Percentiles rank a stretch among this genome's conserved stretches.
Evolutionary conservation across 2,797 vertebrate species (phyloP).

Genomic region (Neostethus bicornis): DNA sequence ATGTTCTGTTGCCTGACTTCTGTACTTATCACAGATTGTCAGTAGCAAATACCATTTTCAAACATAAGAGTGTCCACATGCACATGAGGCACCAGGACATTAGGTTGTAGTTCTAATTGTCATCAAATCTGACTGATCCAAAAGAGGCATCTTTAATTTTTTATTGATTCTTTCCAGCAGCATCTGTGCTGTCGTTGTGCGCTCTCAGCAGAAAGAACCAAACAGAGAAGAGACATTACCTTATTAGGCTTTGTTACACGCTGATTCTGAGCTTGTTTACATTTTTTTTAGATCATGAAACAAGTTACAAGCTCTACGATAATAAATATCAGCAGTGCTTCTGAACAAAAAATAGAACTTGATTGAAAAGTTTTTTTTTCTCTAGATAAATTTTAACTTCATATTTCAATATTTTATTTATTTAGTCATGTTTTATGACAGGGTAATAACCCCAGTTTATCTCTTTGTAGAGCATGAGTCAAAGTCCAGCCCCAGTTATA

Average conservation of each 20-base stretch:
- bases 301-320: constrained; percentile 26
- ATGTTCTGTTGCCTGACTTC: too few species aligned
- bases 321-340: not conserved
- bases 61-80: too few species aligned
- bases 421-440: constrained; percentile 2
- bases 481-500: constrained; percentile 30
- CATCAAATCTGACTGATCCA: constrained; percentile 38
- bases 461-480: constrained; percentile 43
- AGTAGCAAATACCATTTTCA: too few species aligned
- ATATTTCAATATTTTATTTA: constrained; percentile 27
- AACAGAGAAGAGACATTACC: constrained; percentile 52
- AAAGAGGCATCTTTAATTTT: constrained; percentile 30
- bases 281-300: constrained; percentile 63
- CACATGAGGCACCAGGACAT: too few species aligned
- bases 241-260: constrained; percentile 74
- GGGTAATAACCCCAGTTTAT: constrained; percentile 19
- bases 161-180: constrained; percentile 32
- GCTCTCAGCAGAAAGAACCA: constrained; percentile 25
- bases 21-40: too few species aligned
- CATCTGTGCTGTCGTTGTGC: constrained; percentile 28
- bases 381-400: constrained; percentile 11
- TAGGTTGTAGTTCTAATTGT: too few species aligned
- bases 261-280: constrained; percentile 61
- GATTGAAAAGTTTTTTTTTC: constrained; percentile 44
- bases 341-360: not conserved